Evolutionary conservation across 92 coral and sea anemone genomes (phyloP), one percentile per base, ranked within the genome.

Genomic region (Muricea muricata): DNA sequence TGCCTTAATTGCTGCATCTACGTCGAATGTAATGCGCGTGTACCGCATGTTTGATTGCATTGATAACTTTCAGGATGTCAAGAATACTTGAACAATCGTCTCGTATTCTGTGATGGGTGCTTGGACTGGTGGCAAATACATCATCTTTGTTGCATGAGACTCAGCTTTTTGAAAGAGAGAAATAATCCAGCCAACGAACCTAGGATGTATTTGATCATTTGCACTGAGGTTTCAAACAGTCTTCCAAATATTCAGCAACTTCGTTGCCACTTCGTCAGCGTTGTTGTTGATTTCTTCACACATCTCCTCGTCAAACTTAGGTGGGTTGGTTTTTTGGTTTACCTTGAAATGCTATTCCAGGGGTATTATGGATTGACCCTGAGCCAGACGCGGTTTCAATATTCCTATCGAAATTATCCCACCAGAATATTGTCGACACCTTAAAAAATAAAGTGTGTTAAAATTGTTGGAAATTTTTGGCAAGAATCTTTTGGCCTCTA

Each of bases 361-460:
- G 77, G 15, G 77, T 70, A 39, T 11, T 35, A 8, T 70, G 77
- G 21, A 70, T 35, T 33, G 54, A 70, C 37, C 77, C 77, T 34
- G 77, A 52, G 40, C 77, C 54, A 70, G 77, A 70, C 40, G 77
- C 77, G 7, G 77, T 70, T 55, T 70, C 77, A 70, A 70, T n/a
- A 70, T 70, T 70, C 54, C 77, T 29, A 37, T 70, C 54, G 40
- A 70, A 70, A 55, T 70, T 70, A 24, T 37, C 77, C 54, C 77
- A 70, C 77, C 77, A 70, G 29, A 33, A 70, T 70, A 70, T 70
- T 30, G 54, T 70, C 20, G 54, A 39, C 40, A 70, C 54, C 77
- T 70, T 70, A 14, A 37, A 35, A 37, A 70, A 24, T 39, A 6
- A 70, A 0, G 75, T 17, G 4, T 37, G 45, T 39, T 39, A 39